These are phyloP conservation scores for Stratiomys singularior DNA, from an alignment of 2,888 invertebrate genomes.

Conservation along the genomic window DNA sequence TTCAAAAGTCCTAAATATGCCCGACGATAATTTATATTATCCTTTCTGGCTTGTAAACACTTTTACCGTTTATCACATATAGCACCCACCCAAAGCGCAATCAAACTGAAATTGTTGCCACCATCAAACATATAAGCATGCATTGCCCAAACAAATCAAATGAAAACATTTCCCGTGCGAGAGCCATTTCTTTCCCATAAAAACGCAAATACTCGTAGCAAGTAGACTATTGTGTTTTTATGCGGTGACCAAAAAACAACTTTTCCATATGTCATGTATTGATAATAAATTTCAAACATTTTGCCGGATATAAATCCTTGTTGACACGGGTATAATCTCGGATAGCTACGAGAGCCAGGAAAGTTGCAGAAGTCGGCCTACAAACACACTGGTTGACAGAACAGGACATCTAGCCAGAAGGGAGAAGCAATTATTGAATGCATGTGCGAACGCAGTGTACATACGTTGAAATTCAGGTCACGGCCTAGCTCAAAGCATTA, in stretches of 20 bases:
- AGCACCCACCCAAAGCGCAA: not conserved
- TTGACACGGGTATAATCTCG: slow-evolving; percentile 36
- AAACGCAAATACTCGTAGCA: not conserved
- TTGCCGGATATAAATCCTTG: slow-evolving; percentile 33
- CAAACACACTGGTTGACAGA: not conserved
- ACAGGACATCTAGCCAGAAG: not conserved
- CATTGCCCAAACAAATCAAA: slow-evolving; percentile 3
- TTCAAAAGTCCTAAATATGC: not conserved
- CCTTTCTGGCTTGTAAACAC: not conserved
- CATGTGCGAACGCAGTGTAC: not conserved
- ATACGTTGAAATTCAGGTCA: slow-evolving; percentile 1
- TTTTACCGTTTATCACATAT: not conserved
- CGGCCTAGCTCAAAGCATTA: not conserved
- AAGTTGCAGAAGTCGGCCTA: no score
- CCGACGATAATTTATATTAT: not conserved
- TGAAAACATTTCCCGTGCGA: not conserved
- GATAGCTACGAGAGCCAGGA: not conserved
- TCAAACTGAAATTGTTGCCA: not conserved
- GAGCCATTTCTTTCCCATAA: not conserved
- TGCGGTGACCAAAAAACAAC: slow-evolving; percentile 16
- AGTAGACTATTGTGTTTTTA: not conserved
- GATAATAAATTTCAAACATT: slow-evolving; percentile 38
- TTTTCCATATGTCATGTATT: slow-evolving; percentile 38
- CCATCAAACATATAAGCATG: not conserved
- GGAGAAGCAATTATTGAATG: not conserved